Evolutionary conservation across 2,113 vertebrate species (phyloP), one percentile per base, ranked within the genome.

Genomic region (Podarcis cretensis): DNA sequence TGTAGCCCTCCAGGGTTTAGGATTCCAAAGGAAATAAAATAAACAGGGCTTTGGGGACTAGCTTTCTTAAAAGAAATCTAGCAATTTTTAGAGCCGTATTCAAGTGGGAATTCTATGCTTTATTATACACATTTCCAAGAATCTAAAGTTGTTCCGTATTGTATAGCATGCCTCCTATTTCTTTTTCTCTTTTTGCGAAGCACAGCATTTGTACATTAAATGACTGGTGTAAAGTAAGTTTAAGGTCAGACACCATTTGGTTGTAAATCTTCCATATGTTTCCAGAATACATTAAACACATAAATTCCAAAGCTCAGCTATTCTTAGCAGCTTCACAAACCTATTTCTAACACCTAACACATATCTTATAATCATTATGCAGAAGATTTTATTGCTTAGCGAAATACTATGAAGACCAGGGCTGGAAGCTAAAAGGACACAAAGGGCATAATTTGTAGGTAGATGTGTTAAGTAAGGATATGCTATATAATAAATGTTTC

Each of bases 281-380:
- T 94, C 13, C 86, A 92, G 91, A 68, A 83, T 94, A 91, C 54
- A 89, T 85, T 86, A 94, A 88, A 91, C 91, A 87, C 80, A 94
- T 87, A 83, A 95, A 95, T 95, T 96, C 96, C 95, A 95, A 96
- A 94, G 68, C 88, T 83, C 87, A 96, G 89, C 81, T 95, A 94
- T 95, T 97, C 95, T 95, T 92, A 93, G 92, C 91, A 87, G 87
- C 81, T 96, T 97, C 95, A 92, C 95, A 93, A 95, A 93, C 86
- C 88, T 95, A 91, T 96, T 93, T 96, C 93, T 96, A 95, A 95
- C 93, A 96, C 92, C 93, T 96, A 95, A 95, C 94, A 94, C 90
- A 96, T 96, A 95, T 96, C 97, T 97, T 89, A 96, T 96, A 96
- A 98, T 97, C 94, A 93, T 94, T 97, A 96, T 97, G 96, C 96